Evolutionary conservation across 2,113 vertebrate species (phyloP).

Genomic region (Rynchops niger): DNA sequence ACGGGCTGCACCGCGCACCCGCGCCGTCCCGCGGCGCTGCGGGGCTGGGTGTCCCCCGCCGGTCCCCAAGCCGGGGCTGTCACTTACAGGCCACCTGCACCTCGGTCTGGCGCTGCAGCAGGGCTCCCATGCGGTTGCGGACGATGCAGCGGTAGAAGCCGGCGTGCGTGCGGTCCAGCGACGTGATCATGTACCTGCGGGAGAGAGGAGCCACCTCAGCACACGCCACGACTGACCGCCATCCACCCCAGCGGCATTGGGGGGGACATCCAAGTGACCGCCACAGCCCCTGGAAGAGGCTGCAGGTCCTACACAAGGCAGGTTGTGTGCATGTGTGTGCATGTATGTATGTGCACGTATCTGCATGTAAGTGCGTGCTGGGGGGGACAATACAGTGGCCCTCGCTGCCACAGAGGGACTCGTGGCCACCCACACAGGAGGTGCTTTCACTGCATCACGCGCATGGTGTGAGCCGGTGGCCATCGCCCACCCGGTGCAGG

Average conservation of each 20-base stretch:
- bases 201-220: not conserved
- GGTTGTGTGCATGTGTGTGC: accelerated
- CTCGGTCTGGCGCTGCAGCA: constrained; percentile 92
- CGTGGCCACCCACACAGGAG: accelerated
- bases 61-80: accelerated
- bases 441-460: not conserved
- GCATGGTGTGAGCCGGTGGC: accelerated
- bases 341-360: accelerated
- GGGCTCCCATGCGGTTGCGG: constrained; percentile 92
- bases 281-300: not conserved
- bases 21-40: accelerated
- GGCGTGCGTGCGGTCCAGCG: constrained; percentile 91
- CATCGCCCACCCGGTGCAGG: accelerated
- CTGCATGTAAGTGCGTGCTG: not conserved
- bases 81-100: constrained; percentile 99
- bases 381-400: not conserved
- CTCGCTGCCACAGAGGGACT: not conserved
- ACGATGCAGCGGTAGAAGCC: constrained; percentile 97
- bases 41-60: not conserved
- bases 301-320: not conserved
- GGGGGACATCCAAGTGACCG: not conserved
- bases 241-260: not conserved
- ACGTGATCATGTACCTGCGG: constrained; percentile 92
- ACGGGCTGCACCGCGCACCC: not conserved
- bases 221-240: not conserved